Evolutionary conservation across 2,113 vertebrate genomes (phyloP), one percentile per base, ranked within the genome.

Genomic region (Labeo catla): DNA sequence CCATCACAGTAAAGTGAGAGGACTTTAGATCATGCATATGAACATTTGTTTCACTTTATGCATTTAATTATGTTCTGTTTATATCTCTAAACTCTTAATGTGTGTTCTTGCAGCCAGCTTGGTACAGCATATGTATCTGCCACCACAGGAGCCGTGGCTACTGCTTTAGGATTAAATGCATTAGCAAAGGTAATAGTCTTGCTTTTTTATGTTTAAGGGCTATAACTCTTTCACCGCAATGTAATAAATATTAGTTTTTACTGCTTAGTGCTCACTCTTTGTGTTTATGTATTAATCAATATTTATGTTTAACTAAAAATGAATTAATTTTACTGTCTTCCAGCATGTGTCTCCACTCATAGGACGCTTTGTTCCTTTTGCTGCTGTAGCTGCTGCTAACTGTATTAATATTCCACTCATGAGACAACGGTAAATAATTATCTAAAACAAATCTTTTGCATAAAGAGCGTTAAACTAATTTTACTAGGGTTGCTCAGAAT

Each of bases 361-460:
- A 91, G 98, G 98, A 91, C 96, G 98, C 6, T 99, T 99, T 88
- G 98, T 99, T 86, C 98, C 98, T 66, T 99, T 99, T 83, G 98
- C 98, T 93, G 98, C 98, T 36, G 98, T 99, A n/a, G 98, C 98
- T 84, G 96, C 98, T 92, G 98, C 98, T 79, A 99, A 99, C 92
- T 99, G 98, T 92, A 99, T 99, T 93, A 99, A 99, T 86, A 99
- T 99, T 88, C 98, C 98, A 0, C 91, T 99, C 88, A 99, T 99
- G 98, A 96, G 98, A 89, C 98, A 99, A 93, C 96, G 98, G 98
- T 99, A 94, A 94, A 91, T 23, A 6, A 15, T 70, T 10, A 61
- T 43, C 9, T 57, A 66, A 16, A 73, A 49, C 74, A 15, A 70
- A 76, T 76, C 9, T 6, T 70, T 16, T 76, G 73, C 45, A 74